phyloP scores from a whole-genome alignment of 35 echinoderm and acorn worm species.

The Ptychodera flava region DNA sequence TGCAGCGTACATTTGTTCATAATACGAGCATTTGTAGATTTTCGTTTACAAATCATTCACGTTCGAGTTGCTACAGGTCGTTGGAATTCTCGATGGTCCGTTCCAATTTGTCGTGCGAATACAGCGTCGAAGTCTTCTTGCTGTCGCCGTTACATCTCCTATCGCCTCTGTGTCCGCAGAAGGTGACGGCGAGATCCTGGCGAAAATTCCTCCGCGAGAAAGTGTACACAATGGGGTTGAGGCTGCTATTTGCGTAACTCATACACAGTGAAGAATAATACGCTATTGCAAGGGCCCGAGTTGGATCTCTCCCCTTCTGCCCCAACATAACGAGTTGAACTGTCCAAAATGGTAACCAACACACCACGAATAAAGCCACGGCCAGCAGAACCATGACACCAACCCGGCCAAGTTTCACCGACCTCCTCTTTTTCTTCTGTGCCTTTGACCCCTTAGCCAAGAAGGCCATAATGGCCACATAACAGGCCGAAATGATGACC shows the following conservation, averaged over 20 bases:
- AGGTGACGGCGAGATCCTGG: neutral
- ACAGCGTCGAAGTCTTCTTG: neutral
- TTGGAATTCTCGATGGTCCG: neutral
- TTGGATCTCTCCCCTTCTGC: neutral
- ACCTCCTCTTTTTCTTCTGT: neutral
- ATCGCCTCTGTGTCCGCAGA: neutral
- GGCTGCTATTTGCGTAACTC: neutral
- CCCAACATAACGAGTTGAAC: neutral
- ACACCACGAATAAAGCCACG: neutral
- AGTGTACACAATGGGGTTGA: neutral
- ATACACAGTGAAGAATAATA: neutral
- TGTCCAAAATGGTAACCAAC: neutral
- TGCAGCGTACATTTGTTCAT: neutral
- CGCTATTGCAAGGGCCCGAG: neutral
- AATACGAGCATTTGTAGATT: neutral
- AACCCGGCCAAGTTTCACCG: neutral
- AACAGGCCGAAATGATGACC: neutral
- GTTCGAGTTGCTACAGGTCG: neutral
- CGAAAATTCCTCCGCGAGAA: neutral
- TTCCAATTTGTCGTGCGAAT: neutral
- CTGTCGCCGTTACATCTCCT: neutral
- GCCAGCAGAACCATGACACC: neutral
- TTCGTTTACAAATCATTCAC: neutral
- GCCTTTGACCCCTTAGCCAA: neutral
- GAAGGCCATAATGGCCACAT: neutral